Evolutionary conservation across 2,113 vertebrate genomes (phyloP), one percentile per base, ranked within the genome.

Genomic region (Terrapene triunguis): DNA sequence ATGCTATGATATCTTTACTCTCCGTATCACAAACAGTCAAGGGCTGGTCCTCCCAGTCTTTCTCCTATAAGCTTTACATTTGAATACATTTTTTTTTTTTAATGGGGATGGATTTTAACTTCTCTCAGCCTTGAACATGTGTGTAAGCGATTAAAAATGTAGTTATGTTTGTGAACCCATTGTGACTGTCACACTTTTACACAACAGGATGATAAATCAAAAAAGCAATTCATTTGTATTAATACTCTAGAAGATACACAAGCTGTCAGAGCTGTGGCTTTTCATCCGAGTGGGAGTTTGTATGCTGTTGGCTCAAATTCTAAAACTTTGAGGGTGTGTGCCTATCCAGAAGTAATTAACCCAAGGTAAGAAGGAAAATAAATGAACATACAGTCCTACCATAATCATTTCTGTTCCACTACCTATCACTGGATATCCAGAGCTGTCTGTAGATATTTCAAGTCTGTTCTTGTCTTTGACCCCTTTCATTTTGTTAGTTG

Each of bases 261-360:
- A 97, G 99, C 99, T 35, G 99, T 99, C 84, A 99, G 99, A 87
- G 99, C 99, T 3, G 99, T 99, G 94, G 99, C 99, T 94, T 99
- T 99, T 98, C 99, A 99, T 97, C 99, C 99, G n/a, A 98, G 98
- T 74, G 99, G 99, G 80, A 98, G 96, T 14, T 98, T 99, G n/a
- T 99, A 99, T 89, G 99, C 99, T 55, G 99, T 99, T 8, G 99
- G 99, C 91, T 99, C 99, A 93, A 99, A 99, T 98, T 99, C 99
- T 10, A 99, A 99, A 98, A 99, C 99, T 13, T 97, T 99, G 94
- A 98, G 99, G 95, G 99, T 99, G 25, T 99, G 99, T 97, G 99
- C 99, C 87, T 99, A 99, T 95, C 99, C 99, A 81, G 99, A 99
- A 65, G 97, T 98, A 35, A 98, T 98, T 62, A 98, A 98, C 92